Evolutionary conservation across 2,113 vertebrate genomes (phyloP).

Genomic region (Paramisgurnus dabryanus): DNA sequence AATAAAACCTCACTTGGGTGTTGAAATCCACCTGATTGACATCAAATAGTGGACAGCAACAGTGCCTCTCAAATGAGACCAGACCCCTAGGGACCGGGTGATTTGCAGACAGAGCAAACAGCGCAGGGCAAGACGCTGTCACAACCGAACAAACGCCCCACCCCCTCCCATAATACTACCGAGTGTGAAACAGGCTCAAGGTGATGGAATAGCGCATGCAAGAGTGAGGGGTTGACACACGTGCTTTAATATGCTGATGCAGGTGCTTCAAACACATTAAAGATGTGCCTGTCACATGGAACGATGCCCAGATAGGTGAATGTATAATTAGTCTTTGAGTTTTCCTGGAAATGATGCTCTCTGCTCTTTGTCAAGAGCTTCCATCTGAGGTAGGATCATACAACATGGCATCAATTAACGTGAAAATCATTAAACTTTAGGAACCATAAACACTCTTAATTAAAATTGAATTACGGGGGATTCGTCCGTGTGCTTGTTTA

Average conservation of each 20-base stretch:
- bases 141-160: slow-evolving; percentile 9
- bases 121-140: slow-evolving; percentile 19
- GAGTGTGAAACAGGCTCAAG: slow-evolving; percentile 48
- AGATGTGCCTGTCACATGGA: slow-evolving; percentile 43
- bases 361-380: not conserved
- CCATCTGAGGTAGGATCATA: slow-evolving; percentile 8
- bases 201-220: slow-evolving; percentile 70
- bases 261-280: slow-evolving; percentile 56
- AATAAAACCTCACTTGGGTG: too few species aligned
- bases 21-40: slow-evolving; percentile 18
- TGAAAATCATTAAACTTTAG: slow-evolving; percentile 43
- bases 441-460: slow-evolving; percentile 44
- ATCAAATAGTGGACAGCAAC: slow-evolving; percentile 14
- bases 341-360: slow-evolving; percentile 11
- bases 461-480: slow-evolving; percentile 45
- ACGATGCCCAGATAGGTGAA: slow-evolving; percentile 26
- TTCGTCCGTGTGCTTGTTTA: slow-evolving; percentile 28
- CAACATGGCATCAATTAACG: slow-evolving; percentile 28
- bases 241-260: slow-evolving; percentile 78
- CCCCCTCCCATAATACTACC: slow-evolving; percentile 4
- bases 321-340: slow-evolving; percentile 5
- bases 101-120: slow-evolving; percentile 38
- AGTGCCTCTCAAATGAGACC: slow-evolving; percentile 18
- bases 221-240: slow-evolving; percentile 66
- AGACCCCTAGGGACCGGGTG: slow-evolving; percentile 12